Percentiles rank a stretch among this genome's conserved stretches.
Evolutionary conservation across 2,797 vertebrate genomes (phyloP).

Genomic region (Acanthornis magna): DNA sequence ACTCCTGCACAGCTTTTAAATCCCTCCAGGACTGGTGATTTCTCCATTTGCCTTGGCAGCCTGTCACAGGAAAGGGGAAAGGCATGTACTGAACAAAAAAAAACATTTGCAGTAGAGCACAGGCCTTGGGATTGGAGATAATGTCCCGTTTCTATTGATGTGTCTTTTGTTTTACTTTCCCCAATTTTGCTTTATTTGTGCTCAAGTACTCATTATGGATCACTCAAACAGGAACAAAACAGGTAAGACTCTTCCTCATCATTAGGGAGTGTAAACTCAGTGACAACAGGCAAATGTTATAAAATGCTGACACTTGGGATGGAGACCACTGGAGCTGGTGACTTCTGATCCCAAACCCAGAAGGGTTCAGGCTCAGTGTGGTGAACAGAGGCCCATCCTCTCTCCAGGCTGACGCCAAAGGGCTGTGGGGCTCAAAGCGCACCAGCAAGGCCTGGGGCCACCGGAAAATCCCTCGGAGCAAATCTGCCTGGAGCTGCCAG

Average conservation of each 20-base stretch:
- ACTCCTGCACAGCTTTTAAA: not conserved
- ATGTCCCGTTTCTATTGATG: not conserved
- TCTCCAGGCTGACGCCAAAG: not conserved
- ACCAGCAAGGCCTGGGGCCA: accelerated
- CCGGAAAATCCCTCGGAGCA: not conserved
- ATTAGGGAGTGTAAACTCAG: not conserved
- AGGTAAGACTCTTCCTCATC: not conserved
- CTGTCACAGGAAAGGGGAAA: not conserved
- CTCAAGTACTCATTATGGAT: not conserved
- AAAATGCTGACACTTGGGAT: accelerated
- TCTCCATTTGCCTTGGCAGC: too few relatives aligned
- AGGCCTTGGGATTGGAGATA: not conserved
- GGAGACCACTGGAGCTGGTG: accelerated
- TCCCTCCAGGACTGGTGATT: not conserved
- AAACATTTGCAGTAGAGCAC: too few relatives aligned
- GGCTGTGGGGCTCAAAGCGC: not conserved
- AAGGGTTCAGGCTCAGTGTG: too few relatives aligned
- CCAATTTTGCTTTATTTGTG: not conserved
- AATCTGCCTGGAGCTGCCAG: not conserved
- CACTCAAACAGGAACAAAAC: not conserved
- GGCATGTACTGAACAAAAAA: not conserved
- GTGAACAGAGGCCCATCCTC: not conserved
- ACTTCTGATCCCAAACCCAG: not conserved
- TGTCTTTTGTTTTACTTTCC: not conserved
- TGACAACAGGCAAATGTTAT: not conserved